Evolutionary conservation across 35 echinoderm and acorn worm genomes (phyloP).

Genomic region (Ophiothrix spiculata): DNA sequence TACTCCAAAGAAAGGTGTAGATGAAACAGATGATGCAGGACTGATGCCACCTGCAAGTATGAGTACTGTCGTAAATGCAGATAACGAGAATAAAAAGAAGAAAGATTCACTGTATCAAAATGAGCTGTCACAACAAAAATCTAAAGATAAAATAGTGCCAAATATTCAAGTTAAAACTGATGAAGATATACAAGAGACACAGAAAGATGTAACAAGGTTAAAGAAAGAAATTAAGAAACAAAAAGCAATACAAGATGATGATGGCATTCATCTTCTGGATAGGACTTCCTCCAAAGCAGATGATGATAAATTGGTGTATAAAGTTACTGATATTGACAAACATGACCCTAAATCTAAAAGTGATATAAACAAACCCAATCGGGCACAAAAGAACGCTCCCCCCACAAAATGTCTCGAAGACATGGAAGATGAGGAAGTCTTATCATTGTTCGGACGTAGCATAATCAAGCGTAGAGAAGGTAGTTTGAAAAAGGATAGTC

Average conservation of each 20-base stretch:
- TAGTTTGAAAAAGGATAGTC: not conserved
- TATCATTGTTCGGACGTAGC: not conserved
- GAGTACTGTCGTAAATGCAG: not conserved
- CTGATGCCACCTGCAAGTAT: not conserved
- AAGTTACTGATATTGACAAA: not conserved
- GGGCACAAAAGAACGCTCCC: too few relatives aligned
- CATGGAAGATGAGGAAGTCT: not conserved
- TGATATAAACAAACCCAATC: too few relatives aligned
- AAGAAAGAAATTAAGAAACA: slow-evolving; percentile 11
- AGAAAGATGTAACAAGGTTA: not conserved
- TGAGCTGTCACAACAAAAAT: not conserved
- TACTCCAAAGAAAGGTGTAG: not conserved
- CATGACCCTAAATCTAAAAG: too few relatives aligned
- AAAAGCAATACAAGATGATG: not conserved
- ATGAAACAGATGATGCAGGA: not conserved
- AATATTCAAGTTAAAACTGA: not conserved
- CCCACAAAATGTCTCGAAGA: too few relatives aligned
- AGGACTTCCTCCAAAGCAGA: not conserved
- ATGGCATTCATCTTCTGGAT: not conserved
- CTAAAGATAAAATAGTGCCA: too few relatives aligned
- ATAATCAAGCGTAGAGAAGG: not conserved
- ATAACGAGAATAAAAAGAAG: not conserved
- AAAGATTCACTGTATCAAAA: not conserved
- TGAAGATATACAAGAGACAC: not conserved
- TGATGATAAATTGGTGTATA: not conserved